These are phyloP conservation scores for Euleptes europaea DNA, from an alignment of 2,113 vertebrate species.

Conservation along the genomic window DNA sequence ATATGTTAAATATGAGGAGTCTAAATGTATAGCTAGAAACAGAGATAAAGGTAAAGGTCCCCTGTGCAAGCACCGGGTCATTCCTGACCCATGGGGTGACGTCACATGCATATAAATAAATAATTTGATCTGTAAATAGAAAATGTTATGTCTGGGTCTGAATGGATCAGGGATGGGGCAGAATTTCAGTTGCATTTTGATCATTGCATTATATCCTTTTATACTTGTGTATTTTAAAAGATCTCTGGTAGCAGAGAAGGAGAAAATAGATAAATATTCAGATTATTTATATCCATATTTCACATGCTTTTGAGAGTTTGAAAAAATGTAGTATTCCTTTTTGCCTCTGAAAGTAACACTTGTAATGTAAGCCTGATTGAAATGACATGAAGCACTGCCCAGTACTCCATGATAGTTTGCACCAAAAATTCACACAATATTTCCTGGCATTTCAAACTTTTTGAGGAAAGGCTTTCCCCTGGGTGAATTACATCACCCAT, in stretches of 20 bases:
- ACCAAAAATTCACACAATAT: conserved; percentile 18
- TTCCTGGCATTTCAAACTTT: conserved; percentile 34
- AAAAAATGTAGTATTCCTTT: conserved; percentile 24
- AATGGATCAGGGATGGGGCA: neutral
- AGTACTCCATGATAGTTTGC: conserved; percentile 1
- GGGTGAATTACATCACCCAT: conserved; percentile 3
- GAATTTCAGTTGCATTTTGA: conserved; percentile 25
- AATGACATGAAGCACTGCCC: conserved; percentile 11
- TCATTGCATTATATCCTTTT: conserved; percentile 32
- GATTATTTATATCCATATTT: conserved; percentile 33
- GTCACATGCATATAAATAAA: conserved; percentile 32
- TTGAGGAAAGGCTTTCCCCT: neutral
- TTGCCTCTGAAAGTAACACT: conserved; percentile 9
- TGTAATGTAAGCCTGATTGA: conserved; percentile 31
- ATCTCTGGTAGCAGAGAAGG: conserved; percentile 1
- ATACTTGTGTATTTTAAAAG: conserved; percentile 22
- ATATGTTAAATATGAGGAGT: neutral
- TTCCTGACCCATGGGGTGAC: no score
- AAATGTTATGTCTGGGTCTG: conserved; percentile 27
- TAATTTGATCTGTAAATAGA: conserved; percentile 15
- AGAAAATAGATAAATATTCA: conserved; percentile 25
- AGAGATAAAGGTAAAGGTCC: no score
- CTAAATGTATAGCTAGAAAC: neutral
- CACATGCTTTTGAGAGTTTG: conserved; percentile 20
- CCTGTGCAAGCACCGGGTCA: no score